phyloP scores from a whole-genome alignment of 2,113 vertebrate genomes.

The Periophthalmus modestus region DNA sequence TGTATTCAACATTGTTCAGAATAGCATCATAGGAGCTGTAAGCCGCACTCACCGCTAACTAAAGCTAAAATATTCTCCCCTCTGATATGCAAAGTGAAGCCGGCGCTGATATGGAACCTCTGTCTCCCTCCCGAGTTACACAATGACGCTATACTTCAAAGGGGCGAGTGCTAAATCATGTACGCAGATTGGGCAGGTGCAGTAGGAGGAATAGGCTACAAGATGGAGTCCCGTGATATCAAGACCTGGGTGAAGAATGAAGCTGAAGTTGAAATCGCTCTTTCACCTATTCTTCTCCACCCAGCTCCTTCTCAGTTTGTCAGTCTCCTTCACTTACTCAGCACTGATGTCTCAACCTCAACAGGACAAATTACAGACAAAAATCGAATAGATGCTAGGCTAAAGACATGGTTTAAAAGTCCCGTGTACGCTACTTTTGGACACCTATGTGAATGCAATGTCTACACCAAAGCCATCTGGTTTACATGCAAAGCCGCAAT shows the following conservation, averaged over 20 bases:
- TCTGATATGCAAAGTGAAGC: slow-evolving; percentile 13
- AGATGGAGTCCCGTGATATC: slow-evolving; percentile 16
- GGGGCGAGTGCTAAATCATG: slow-evolving; percentile 1
- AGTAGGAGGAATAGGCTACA: slow-evolving; percentile 9
- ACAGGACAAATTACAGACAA: too few relatives aligned
- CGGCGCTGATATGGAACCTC: slow-evolving; percentile 4
- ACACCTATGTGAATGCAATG: too few relatives aligned
- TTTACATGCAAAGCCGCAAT: too few relatives aligned
- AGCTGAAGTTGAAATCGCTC: too few relatives aligned
- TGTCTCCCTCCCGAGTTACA: neutral
- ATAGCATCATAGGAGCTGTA: slow-evolving; percentile 6
- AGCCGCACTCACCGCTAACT: slow-evolving; percentile 5
- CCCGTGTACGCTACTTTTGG: too few relatives aligned
- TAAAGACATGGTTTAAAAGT: too few relatives aligned
- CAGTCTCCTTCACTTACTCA: too few relatives aligned
- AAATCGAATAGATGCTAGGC: too few relatives aligned
- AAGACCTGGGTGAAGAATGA: slow-evolving; percentile 3
- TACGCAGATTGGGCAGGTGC: neutral
- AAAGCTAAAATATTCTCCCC: neutral
- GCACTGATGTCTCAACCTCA: too few relatives aligned
- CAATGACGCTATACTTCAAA: neutral
- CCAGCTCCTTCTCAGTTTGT: too few relatives aligned
- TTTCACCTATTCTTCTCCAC: too few relatives aligned
- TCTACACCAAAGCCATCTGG: too few relatives aligned
- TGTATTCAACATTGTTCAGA: slow-evolving; percentile 29